These are phyloP conservation scores for Spizella passerina DNA, from an alignment of 2,797 vertebrate genomes.

Conservation along the genomic window DNA sequence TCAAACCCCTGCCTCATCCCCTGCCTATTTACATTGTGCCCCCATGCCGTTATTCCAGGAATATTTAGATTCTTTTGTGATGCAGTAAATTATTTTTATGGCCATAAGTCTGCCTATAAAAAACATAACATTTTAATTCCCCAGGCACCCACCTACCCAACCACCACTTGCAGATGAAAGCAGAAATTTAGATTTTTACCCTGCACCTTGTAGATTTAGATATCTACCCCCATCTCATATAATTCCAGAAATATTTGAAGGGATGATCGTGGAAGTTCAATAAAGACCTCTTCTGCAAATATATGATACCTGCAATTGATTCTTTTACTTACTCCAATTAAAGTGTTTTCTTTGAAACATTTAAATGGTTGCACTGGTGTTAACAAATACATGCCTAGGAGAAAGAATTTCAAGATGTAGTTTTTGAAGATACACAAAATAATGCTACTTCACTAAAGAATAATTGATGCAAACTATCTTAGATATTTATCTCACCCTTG, in stretches of 20 bases:
- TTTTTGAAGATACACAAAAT: neutral
- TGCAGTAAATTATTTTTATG: neutral
- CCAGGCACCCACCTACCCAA: neutral
- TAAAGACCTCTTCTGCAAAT: neutral
- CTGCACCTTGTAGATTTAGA: neutral
- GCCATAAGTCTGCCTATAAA: neutral
- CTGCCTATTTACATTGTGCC: neutral
- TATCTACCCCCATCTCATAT: neutral
- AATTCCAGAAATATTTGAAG: neutral
- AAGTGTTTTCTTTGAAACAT: neutral
- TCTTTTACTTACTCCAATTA: neutral
- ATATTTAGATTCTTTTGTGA: neutral
- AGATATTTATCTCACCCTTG: neutral
- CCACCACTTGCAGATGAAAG: neutral
- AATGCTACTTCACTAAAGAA: neutral
- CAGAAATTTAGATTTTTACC: neutral
- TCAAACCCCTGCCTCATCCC: neutral
- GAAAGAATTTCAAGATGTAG: neutral
- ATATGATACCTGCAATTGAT: rapidly evolving
- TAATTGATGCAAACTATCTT: neutral
- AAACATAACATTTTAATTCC: neutral
- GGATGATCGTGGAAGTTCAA: neutral
- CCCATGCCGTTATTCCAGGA: neutral
- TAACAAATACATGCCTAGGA: neutral
- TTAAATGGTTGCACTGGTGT: neutral